Evolutionary conservation across 2,888 invertebrate species (phyloP), one percentile per base, ranked within the genome.

Genomic region (Cartodere bifasciata): DNA sequence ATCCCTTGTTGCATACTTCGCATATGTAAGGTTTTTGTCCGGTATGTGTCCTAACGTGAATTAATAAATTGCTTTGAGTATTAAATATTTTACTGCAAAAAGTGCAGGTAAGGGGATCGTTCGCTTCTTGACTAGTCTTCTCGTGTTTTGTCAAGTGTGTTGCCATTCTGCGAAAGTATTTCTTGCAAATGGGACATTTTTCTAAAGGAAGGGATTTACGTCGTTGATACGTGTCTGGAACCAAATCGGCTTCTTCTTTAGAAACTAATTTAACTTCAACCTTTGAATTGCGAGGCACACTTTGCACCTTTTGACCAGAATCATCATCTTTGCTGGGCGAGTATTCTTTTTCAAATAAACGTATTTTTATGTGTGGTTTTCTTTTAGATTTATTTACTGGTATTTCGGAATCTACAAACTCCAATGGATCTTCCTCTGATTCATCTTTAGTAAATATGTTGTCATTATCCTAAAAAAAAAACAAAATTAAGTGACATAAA

Each of bases 141-240:
- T 52, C 50, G 35, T 62, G 61, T 43, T 60, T 62, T 15, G 53
- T 40, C 4, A 67, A 56, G 41, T 67, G 59, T 34, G 51, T 66
- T 53, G 48, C 64, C 64, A 52, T 65, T 52, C 40, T 52, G 45
- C 44, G 56, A 50, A 57, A 60, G 35, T 38, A 53, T 37, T 59
- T 56, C 44, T 58, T 59, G 41, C 60, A 60, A 28, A 59, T 48
- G 5, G 56, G 59, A 39, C 60, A 60, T 36, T 57, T 56, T 45
- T 57, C 54, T 31, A 60, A 40, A 11, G 58, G 58, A 29, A 50
- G 50, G 4, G 58, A 55, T 50, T 52, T 56, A 21, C 57, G 44
- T 41, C 49, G 52, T 12, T 50, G 37, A 33, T 51, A 52, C 4
- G 53, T 48, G 32, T 52, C 50, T 22, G 43, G 46, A 14, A 43